Evolutionary conservation across 2,888 invertebrate species (phyloP).

Genomic region (Teleogryllus oceanicus): DNA sequence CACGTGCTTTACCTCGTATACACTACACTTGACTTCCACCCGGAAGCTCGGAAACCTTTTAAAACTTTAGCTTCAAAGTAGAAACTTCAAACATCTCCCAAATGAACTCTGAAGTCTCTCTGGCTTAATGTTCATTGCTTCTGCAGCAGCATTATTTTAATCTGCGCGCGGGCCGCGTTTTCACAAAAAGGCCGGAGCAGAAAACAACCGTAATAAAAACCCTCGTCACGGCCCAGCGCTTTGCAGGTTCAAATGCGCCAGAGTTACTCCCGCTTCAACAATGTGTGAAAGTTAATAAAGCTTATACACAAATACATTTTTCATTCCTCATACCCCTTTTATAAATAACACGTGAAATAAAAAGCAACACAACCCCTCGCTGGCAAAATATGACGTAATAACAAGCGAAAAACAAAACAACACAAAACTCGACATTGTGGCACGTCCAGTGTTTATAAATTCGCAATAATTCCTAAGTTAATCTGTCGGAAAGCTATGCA

Average conservation of each 20-base stretch:
- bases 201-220: background rate
- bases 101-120: background rate
- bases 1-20: too few relatives aligned
- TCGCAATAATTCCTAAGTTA: slow-evolving; percentile 18
- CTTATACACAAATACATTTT: slow-evolving; percentile 18
- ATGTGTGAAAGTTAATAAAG: slow-evolving; percentile 18
- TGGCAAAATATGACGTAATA: slow-evolving; percentile 18
- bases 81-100: background rate
- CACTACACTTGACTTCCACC: too few relatives aligned
- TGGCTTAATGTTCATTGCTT: background rate
- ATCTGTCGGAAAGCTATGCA: slow-evolving; percentile 1
- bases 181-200: background rate
- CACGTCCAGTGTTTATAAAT: slow-evolving; percentile 18
- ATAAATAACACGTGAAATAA: slow-evolving; percentile 6
- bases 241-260: background rate
- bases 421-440: slow-evolving; percentile 12
- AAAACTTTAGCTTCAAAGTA: background rate
- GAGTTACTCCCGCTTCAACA: slow-evolving; percentile 7
- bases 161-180: background rate
- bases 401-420: background rate
- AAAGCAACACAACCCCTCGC: slow-evolving; percentile 10
- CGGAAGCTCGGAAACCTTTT: too few relatives aligned
- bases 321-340: slow-evolving; percentile 18
- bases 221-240: background rate
- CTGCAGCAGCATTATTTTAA: background rate